Conservation (phyloP, 2,797 vertebrate species). For the Sebastes vulpes region DNA sequence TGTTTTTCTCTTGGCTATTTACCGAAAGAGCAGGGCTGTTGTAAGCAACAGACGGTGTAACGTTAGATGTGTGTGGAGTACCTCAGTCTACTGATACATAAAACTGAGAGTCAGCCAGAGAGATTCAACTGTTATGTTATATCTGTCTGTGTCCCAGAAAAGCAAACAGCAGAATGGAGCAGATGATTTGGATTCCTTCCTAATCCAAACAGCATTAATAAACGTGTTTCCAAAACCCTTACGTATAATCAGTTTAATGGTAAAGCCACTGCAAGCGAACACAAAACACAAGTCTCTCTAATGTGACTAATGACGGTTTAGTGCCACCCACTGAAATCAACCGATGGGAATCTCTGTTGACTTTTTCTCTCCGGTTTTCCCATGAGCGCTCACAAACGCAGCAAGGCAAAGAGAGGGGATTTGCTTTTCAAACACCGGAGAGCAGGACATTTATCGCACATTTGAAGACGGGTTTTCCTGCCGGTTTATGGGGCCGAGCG, state of each 20-base stretch:
- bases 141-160: slow-evolving; percentile 18
- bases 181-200: slow-evolving; percentile 59
- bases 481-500: not conserved
- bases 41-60: not conserved
- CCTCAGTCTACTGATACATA: not conserved
- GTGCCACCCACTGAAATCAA: slow-evolving; percentile 43
- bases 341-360: slow-evolving; percentile 35
- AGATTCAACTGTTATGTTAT: not conserved
- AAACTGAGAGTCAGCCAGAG: not conserved
- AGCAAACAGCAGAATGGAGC: slow-evolving; percentile 25
- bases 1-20: not conserved
- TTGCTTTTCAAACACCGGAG: not conserved
- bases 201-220: slow-evolving; percentile 69
- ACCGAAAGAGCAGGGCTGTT: not conserved
- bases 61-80: not conserved
- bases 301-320: slow-evolving; percentile 55
- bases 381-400: not conserved
- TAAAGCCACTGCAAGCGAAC: slow-evolving; percentile 43
- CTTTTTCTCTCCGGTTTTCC: slow-evolving; percentile 15
- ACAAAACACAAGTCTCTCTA: slow-evolving; percentile 30
- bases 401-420: slow-evolving; percentile 1
- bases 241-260: slow-evolving; percentile 65
- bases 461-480: not conserved
- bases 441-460: not conserved
- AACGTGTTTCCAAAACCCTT: slow-evolving; percentile 55